A percentile compares a stretch with the other conserved stretches of the same genome.
Conservation (phyloP, 2,797 vertebrate species). For the Kryptolebias ocellatus region DNA sequence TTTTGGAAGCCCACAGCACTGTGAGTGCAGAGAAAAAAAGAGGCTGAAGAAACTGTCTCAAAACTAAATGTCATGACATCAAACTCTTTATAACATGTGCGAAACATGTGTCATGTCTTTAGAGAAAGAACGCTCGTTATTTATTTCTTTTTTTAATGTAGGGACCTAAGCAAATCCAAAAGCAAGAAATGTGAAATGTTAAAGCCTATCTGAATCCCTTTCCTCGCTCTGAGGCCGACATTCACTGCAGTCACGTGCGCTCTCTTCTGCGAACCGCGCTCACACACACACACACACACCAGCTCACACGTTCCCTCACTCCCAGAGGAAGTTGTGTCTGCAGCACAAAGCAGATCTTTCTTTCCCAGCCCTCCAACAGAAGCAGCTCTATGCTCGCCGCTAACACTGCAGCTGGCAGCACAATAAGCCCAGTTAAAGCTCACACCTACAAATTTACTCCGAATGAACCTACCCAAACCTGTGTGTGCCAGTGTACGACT, state of each 20-base stretch:
- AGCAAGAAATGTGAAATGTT: slow-evolving; percentile 16
- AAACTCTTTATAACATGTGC: slow-evolving; percentile 4
- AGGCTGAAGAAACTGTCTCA: slow-evolving; percentile 17
- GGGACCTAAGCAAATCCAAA: not conserved
- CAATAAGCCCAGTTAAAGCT: slow-evolving; percentile 74
- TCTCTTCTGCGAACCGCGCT: slow-evolving; percentile 6
- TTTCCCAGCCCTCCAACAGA: slow-evolving; percentile 69
- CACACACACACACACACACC: not conserved
- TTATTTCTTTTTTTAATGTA: not conserved
- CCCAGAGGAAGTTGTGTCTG: slow-evolving; percentile 70
- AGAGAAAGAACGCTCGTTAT: slow-evolving; percentile 1
- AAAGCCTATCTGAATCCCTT: slow-evolving; percentile 6
- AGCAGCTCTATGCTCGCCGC: slow-evolving; percentile 64
- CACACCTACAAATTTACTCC: slow-evolving; percentile 73
- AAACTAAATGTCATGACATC: slow-evolving; percentile 10
- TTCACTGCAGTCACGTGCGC: slow-evolving; percentile 36
- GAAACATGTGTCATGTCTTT: slow-evolving; percentile 7
- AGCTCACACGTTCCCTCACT: slow-evolving; percentile 24
- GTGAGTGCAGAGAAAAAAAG: slow-evolving; percentile 3
- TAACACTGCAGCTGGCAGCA: slow-evolving; percentile 72
- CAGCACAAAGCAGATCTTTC: slow-evolving; percentile 71
- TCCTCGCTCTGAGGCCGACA: slow-evolving; percentile 2
- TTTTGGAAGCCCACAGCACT: slow-evolving; percentile 4
- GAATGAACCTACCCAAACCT: slow-evolving; percentile 41
- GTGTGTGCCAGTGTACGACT: slow-evolving; percentile 27